phyloP scores from a whole-genome alignment of 2,888 invertebrate species.

The Nematopogon swammerdamellus region DNA sequence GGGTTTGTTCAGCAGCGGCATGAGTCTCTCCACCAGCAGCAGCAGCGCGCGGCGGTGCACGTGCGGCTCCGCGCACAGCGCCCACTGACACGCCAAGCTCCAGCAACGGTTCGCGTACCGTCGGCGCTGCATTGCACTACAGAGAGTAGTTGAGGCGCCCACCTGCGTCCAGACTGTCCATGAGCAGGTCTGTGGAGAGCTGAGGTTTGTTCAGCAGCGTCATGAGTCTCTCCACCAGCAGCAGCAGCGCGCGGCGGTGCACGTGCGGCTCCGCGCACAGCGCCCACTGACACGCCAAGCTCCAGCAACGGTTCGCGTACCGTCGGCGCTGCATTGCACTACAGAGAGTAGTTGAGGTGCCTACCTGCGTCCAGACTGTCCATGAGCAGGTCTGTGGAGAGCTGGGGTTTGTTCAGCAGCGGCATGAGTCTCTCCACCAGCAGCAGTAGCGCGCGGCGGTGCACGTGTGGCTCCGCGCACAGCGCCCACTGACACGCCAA shows the following conservation, averaged over 20 bases:
- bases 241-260: too few species aligned
- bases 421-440: constrained; percentile 79
- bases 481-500: constrained; percentile 71
- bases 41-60: too few species aligned
- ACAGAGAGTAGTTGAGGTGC: too few species aligned
- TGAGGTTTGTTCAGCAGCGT: constrained; percentile 78
- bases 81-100: constrained; percentile 71
- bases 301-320: constrained; percentile 73
- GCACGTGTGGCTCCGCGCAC: constrained; percentile 58
- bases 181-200: constrained; percentile 85
- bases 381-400: constrained; percentile 89
- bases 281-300: constrained; percentile 70
- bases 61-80: constrained; percentile 59
- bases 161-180: constrained; percentile 84
- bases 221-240: constrained; percentile 80
- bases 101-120: constrained; percentile 70
- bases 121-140: too few species aligned
- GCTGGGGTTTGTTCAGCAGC: constrained; percentile 74
- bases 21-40: constrained; percentile 75
- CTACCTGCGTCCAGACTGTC: constrained; percentile 83
- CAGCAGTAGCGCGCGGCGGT: too few species aligned
- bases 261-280: constrained; percentile 56
- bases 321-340: too few species aligned
- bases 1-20: constrained; percentile 78
- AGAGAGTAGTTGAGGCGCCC: too few species aligned